Conservation (phyloP, 37 sponge, comb jelly and placozoan genomes). For the Tethya wilhelma region DNA sequence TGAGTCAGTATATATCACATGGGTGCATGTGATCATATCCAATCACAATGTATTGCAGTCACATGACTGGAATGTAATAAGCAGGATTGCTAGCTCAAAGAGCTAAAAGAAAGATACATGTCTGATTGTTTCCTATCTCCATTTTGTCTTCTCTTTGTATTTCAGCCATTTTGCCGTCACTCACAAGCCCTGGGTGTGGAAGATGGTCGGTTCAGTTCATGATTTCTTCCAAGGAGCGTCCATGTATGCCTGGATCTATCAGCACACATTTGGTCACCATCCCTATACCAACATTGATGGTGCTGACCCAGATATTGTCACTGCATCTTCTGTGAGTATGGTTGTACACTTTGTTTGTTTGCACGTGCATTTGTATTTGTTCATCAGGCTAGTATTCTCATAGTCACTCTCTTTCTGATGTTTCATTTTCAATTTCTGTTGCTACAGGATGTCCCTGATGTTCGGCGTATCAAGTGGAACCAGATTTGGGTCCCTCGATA, state of each 20-base stretch:
- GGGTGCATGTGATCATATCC: no score
- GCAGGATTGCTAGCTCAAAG: no score
- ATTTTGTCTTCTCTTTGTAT: neutral
- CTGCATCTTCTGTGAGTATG: slow-evolving; percentile 59
- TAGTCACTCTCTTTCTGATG: neutral
- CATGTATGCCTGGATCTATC: slow-evolving; percentile 83
- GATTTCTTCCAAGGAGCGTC: slow-evolving; percentile 88
- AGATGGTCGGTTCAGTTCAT: slow-evolving; percentile 68
- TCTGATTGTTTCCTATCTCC: no score
- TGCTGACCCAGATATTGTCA: slow-evolving; percentile 92
- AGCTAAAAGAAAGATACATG: no score
- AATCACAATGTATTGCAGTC: no score
- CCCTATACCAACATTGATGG: slow-evolving; percentile 94
- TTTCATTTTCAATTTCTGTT: neutral
- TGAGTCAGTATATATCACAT: no score
- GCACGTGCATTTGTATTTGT: neutral
- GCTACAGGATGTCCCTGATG: slow-evolving; percentile 75
- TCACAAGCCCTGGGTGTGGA: slow-evolving; percentile 97
- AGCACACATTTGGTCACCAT: slow-evolving; percentile 92
- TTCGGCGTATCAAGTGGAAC: slow-evolving; percentile 85
- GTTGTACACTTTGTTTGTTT: neutral
- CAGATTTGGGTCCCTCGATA: slow-evolving; percentile 92
- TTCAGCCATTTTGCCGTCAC: slow-evolving; percentile 93
- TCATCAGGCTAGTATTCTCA: neutral
- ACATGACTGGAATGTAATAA: no score